phyloP scores from a whole-genome alignment of 2,797 vertebrate species.

The Falco naumanni region DNA sequence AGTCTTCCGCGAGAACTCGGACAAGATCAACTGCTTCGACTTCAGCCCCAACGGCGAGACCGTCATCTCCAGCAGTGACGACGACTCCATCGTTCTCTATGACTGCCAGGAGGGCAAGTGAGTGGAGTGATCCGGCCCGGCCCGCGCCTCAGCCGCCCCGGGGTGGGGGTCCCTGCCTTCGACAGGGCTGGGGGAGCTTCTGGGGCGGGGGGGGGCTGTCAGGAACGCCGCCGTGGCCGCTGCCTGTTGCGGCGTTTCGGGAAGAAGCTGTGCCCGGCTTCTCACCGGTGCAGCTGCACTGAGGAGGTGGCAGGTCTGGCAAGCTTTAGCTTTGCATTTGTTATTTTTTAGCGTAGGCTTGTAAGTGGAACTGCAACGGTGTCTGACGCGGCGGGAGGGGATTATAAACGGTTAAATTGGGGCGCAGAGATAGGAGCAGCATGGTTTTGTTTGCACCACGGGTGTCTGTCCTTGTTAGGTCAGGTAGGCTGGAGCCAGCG shows the following conservation, averaged over 20 bases:
- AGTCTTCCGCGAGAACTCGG: constrained; percentile 97
- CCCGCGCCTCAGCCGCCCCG: too few relatives aligned
- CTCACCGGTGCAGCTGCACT: too few relatives aligned
- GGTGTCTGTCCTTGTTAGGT: neutral
- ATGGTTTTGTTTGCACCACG: neutral
- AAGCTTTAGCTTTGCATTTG: neutral
- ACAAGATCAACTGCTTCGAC: constrained; percentile 99
- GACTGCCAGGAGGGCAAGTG: constrained; percentile 99
- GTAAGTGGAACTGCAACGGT: neutral
- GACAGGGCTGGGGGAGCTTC: too few relatives aligned
- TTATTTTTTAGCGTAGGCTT: neutral
- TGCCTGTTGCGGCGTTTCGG: neutral
- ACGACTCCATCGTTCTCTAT: constrained; percentile 96
- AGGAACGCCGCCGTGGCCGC: neutral
- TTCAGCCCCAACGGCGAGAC: constrained; percentile 98
- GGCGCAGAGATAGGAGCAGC: neutral
- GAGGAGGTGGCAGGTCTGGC: neutral
- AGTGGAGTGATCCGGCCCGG: constrained; percentile 65
- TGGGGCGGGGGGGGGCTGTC: too few relatives aligned
- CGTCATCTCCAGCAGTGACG: constrained; percentile 97
- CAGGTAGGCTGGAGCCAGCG: neutral
- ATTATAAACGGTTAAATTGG: neutral
- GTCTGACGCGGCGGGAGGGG: too few relatives aligned
- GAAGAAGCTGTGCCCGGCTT: neutral
- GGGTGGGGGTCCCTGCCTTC: neutral